Conservation (phyloP, 2,797 vertebrate genomes). For the Malurus splendens region DNA sequence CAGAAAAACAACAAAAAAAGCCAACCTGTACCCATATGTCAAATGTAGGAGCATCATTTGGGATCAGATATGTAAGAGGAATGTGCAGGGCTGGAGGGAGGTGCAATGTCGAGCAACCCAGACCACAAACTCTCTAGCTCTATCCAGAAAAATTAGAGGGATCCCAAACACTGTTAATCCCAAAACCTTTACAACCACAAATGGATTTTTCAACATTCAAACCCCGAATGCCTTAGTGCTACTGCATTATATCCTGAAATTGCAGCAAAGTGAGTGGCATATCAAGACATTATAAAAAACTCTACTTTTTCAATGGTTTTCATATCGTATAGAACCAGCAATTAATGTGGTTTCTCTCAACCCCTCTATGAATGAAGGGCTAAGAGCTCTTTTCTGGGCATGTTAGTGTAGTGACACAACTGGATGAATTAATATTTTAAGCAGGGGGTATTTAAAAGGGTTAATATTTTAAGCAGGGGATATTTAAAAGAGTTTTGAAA, state of each 20-base stretch:
- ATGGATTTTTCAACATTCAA: background rate
- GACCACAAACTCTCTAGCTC: background rate
- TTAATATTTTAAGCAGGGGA: background rate
- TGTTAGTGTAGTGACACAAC: background rate
- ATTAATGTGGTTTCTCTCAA: background rate
- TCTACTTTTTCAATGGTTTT: background rate
- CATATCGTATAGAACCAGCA: fast-evolving
- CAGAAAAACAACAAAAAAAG: background rate
- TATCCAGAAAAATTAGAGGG: background rate
- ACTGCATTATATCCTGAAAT: background rate
- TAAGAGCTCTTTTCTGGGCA: background rate
- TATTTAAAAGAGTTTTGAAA: background rate
- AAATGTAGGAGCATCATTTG: background rate
- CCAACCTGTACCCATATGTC: background rate
- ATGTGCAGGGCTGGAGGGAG: background rate
- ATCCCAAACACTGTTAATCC: background rate
- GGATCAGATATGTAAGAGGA: background rate
- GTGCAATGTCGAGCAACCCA: background rate
- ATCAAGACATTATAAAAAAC: background rate
- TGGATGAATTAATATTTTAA: background rate
- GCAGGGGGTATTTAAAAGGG: background rate
- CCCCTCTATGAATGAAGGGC: background rate
- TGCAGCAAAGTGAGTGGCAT: background rate
- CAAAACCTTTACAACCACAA: background rate
- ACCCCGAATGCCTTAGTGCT: background rate